A percentile compares a stretch with the other conserved stretches of the same genome.
phyloP scores from a whole-genome alignment of 2,113 vertebrate species.

The Octodon degus region DNA sequence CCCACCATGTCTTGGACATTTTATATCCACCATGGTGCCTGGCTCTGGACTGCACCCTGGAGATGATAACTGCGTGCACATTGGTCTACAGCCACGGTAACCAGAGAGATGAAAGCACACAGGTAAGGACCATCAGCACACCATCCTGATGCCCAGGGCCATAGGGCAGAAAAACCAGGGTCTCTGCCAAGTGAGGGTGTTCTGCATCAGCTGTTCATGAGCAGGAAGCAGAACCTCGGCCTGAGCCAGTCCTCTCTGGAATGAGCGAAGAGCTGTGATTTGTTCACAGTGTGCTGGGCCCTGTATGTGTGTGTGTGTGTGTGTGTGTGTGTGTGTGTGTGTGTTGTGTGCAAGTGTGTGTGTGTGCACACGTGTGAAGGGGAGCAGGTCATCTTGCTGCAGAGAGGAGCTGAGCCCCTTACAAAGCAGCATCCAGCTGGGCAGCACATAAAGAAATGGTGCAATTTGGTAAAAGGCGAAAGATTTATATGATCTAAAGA shows the following conservation, averaged over 20 bases:
- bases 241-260: neutral
- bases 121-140: neutral
- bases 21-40: neutral
- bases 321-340: neutral
- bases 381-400: neutral
- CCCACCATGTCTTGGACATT: neutral
- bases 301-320: neutral
- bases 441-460: neutral
- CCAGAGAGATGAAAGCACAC: neutral
- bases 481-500: too few relatives aligned
- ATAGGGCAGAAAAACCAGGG: neutral
- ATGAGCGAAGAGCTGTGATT: neutral
- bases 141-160: neutral
- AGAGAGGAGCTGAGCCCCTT: neutral
- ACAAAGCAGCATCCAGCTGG: neutral
- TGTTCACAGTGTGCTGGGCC: neutral
- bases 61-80: neutral
- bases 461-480: too few relatives aligned
- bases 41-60: neutral
- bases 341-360: neutral
- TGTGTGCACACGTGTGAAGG: neutral
- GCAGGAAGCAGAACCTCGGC: neutral
- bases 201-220: neutral
- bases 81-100: neutral
- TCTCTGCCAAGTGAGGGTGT: neutral